Conservation (phyloP, 2,113 vertebrate genomes). For the Seriola aureovittata region DNA sequence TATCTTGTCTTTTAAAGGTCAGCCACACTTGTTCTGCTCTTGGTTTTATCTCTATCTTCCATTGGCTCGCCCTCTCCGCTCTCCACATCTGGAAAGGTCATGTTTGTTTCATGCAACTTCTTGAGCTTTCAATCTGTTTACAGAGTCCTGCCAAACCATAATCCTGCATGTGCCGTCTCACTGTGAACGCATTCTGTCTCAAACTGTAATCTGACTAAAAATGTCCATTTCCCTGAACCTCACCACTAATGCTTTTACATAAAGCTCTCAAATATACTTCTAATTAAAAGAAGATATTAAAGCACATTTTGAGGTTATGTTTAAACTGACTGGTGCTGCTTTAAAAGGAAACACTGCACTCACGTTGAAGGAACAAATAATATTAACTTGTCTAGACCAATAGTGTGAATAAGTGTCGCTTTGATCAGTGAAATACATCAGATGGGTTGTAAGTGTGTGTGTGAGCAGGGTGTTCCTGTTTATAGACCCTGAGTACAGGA, state of each 20-base stretch:
- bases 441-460: neutral
- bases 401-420: neutral
- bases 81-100: conserved; percentile 52
- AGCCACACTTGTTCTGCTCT: neutral
- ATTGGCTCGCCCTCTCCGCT: conserved; percentile 6
- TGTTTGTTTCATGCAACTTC: conserved; percentile 44
- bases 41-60: conserved; percentile 20
- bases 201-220: conserved; percentile 60
- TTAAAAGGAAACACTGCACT: conserved; percentile 1
- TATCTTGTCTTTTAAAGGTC: conserved; percentile 34
- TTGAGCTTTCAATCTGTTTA: conserved; percentile 49
- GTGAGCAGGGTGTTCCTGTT: neutral
- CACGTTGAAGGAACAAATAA: neutral
- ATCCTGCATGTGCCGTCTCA: conserved; percentile 40
- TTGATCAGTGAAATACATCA: too few relatives aligned
- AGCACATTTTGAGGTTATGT: neutral
- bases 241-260: conserved; percentile 65
- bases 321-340: neutral
- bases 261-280: conserved; percentile 62
- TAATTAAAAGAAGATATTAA: conserved; percentile 53
- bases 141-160: conserved; percentile 12
- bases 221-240: conserved; percentile 43
- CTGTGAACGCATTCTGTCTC: conserved; percentile 57
- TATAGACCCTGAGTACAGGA: neutral
- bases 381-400: neutral